Base-by-base conservation (phyloP, 2,113 vertebrate genomes). In the Salvelinus sp. region DNA sequence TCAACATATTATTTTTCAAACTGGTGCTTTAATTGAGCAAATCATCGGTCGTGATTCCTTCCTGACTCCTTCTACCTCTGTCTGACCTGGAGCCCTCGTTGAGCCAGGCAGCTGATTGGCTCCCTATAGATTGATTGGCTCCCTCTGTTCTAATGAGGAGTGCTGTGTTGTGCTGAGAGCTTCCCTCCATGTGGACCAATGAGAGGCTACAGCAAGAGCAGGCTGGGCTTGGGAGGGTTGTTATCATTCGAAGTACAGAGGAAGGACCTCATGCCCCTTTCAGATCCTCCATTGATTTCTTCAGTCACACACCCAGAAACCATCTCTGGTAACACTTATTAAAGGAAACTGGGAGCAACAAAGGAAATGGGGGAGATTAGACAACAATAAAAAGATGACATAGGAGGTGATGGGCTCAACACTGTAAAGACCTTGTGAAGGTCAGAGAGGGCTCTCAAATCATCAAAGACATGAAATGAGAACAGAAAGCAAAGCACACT, bases 371-470 rank as follows among this genome's bases (percentile, higher is more conserved):
- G 54, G 74, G 64, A 44, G n/a, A 47, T 73, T 33, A 23, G 22
- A 27, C 62, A 48, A 70, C 44, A 70, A 25, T 48, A 13, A 10
- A 23, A 0, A 13, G 48, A 58, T 68, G 68, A 82, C n/a, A 10
- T 1, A 6, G 33, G 76, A 64, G 63, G 75, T 64, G 79, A 79
- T 76, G 74, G 82, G 70, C 64, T 79, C 63, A 65, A 58, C 70
- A 64, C 48, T 60, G 50, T 58, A 6, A 76, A 86, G 76, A 78
- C 48, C 70, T 80, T 73, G 75, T 76, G 77, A 85, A 88, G 82
- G 48, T 54, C 6, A n/a, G 58, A 14, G 58, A 9, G n/a, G n/a
- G 3, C 14, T 3, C 3, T 14, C 16, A 54, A 13, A 54, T 16
- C 12, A 54, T 54, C 48, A 22, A 62, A 62, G n/a, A 62, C 58